These are phyloP conservation scores for Drosophila nigromelanica DNA, from an alignment of 1,140 invertebrate species.

Conservation along the genomic window DNA sequence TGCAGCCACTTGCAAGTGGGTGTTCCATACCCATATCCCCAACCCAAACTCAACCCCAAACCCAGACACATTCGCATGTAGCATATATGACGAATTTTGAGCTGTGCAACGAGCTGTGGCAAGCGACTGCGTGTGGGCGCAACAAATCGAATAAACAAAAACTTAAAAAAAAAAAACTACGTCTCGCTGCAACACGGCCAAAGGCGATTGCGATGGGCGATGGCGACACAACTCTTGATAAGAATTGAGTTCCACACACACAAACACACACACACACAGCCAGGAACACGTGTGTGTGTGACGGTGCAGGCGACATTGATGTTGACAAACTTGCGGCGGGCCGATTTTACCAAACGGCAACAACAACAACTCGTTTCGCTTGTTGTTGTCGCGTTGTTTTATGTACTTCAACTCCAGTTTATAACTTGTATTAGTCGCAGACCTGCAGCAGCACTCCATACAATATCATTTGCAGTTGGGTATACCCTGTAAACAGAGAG, in stretches of 20 bases:
- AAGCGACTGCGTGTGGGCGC: conserved; percentile 49
- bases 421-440: conserved; percentile 74
- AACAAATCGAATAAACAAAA: conserved; percentile 33
- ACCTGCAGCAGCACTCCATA: conserved; percentile 54
- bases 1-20: conserved; percentile 40
- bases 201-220: conserved; percentile 59
- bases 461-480: conserved; percentile 26
- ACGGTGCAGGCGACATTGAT: conserved; percentile 48
- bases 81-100: conserved; percentile 74
- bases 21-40: conserved; percentile 20
- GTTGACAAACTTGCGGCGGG: conserved; percentile 68
- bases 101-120: conserved; percentile 26
- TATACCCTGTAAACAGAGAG: not conserved
- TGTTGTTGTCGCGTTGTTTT: conserved; percentile 50
- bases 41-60: conserved; percentile 4
- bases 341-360: conserved; percentile 35
- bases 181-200: conserved; percentile 26
- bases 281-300: not conserved
- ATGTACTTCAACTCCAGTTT: conserved; percentile 76
- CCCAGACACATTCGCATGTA: conserved; percentile 23
- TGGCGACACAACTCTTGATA: conserved; percentile 76
- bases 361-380: conserved; percentile 61
- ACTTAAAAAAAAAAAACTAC: conserved; percentile 1
- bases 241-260: conserved; percentile 61
- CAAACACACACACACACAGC: conserved; percentile 46